Base-by-base conservation (phyloP, 2,888 invertebrate genomes). In the Ennomos fuscantarius region DNA sequence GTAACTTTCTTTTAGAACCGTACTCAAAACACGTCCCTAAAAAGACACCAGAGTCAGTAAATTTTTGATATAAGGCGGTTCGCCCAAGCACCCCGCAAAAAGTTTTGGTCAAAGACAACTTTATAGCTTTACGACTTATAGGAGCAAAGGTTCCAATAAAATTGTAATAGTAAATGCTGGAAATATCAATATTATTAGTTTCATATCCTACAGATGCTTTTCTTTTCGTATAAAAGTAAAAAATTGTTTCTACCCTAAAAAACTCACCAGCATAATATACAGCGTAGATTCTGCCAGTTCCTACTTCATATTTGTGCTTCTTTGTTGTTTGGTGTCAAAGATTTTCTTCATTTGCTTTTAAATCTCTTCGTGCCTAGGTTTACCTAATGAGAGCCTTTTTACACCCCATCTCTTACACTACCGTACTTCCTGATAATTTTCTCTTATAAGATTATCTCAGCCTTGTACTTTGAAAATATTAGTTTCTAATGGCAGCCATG, bases 121-220 rank as follows among this genome's bases (percentile, higher is more conserved):
- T 73, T 73, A 75, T 71, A 71, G 74, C 73, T 75, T 77, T 78
- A 78, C 65, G 74, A 70, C 72, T 68, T 64, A 70, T 49, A 56
- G 47, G 45, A 65, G 63, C 63, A 66, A 70, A 69, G 69, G 66
- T 67, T 65, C 63, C 59, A 65, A 70, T 65, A 68, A 69, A 69
- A 75, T 74, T 70, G 69, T 73, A 71, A 73, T 70, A 77, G 70
- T 69, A 69, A 76, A 74, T 63, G 71, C 63, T 61, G 60, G 59
- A 70, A 73, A 75, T 76, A 74, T 76, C 76, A 72, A 75, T 76
- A 74, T 78, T 75, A 77, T 78, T 75, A 76, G 78, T 78, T 77
- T 73, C 74, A 76, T 72, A 66, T 68, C 65, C 55, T 56, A 72
- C 44, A 36, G 45, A 45, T 40, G 12, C 31, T 13, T 37, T 48